Evolutionary conservation across 1,140 invertebrate genomes (phyloP).

Genomic region (Drosophila willistoni): DNA sequence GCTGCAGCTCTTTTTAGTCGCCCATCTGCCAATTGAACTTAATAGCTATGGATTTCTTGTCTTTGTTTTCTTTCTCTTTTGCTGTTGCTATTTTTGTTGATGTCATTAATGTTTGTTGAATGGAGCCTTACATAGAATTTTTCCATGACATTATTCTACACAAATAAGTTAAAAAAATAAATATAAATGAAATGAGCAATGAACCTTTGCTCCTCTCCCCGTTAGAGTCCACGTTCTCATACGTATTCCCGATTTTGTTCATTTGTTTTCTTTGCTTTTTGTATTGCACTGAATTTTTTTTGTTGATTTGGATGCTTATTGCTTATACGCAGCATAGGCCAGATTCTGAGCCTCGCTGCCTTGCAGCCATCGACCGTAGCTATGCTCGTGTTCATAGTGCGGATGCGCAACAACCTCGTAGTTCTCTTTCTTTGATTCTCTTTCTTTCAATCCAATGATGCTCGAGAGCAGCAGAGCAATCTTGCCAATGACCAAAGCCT

Average conservation of each 20-base stretch:
- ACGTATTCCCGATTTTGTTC: slow-evolving; percentile 10
- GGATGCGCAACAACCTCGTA: slow-evolving; percentile 90
- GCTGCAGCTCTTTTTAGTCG: not conserved
- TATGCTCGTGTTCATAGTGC: slow-evolving; percentile 86
- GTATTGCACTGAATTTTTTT: slow-evolving; percentile 72
- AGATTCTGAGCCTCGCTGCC: slow-evolving; percentile 85
- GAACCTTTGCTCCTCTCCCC: slow-evolving; percentile 6
- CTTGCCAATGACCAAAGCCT: slow-evolving; percentile 92
- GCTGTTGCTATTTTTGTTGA: slow-evolving; percentile 13
- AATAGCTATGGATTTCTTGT: slow-evolving; percentile 40
- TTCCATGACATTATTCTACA: slow-evolving; percentile 68
- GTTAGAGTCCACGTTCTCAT: slow-evolving; percentile 11
- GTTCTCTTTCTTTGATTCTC: slow-evolving; percentile 88
- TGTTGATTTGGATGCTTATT: slow-evolving; percentile 53
- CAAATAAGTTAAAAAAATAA: slow-evolving; percentile 81
- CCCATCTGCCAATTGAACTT: slow-evolving; percentile 35
- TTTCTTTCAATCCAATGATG: slow-evolving; percentile 91
- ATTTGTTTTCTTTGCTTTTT: slow-evolving; percentile 42
- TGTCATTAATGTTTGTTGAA: slow-evolving; percentile 29
- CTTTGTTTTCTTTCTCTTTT: not conserved
- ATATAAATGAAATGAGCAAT: slow-evolving; percentile 67
- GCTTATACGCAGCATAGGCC: slow-evolving; percentile 86
- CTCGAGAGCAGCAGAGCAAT: slow-evolving; percentile 90
- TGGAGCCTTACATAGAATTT: slow-evolving; percentile 59
- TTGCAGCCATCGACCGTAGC: slow-evolving; percentile 85